Percentiles rank a stretch among this genome's conserved stretches.
Evolutionary conservation across 2,888 invertebrate species (phyloP).

Genomic region (Balanococcus diminutus): DNA sequence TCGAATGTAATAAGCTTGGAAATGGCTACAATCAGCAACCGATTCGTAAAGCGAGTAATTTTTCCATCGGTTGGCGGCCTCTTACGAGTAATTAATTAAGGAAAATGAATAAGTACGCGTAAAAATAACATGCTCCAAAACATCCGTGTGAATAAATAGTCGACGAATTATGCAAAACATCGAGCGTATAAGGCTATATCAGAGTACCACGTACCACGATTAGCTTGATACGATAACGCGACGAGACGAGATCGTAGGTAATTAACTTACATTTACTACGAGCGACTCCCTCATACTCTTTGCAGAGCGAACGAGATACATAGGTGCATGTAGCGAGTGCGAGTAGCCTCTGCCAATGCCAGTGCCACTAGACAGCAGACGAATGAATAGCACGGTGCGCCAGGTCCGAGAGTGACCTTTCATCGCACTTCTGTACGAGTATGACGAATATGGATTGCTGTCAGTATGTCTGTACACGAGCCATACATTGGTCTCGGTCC

Average conservation of each 20-base stretch:
- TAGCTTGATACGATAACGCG: not conserved
- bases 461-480: no score
- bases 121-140: constrained; percentile 16
- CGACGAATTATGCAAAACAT: constrained; percentile 21
- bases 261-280: not conserved
- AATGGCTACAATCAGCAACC: not conserved
- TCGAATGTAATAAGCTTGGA: not conserved
- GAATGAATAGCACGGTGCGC: not conserved
- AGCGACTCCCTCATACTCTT: no score
- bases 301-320: no score
- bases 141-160: constrained; percentile 36
- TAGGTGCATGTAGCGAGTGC: no score
- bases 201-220: not conserved
- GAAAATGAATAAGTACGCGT: not conserved
- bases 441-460: no score
- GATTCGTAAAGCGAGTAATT: constrained; percentile 12
- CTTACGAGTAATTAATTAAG: constrained; percentile 7
- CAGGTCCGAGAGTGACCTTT: not conserved
- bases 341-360: no score
- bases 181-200: not conserved
- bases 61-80: constrained; percentile 1
- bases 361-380: no score
- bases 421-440: not conserved
- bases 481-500: no score
- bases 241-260: not conserved